Base-by-base conservation (phyloP, 1,140 invertebrate species). In the Megalopta genalis region DNA sequence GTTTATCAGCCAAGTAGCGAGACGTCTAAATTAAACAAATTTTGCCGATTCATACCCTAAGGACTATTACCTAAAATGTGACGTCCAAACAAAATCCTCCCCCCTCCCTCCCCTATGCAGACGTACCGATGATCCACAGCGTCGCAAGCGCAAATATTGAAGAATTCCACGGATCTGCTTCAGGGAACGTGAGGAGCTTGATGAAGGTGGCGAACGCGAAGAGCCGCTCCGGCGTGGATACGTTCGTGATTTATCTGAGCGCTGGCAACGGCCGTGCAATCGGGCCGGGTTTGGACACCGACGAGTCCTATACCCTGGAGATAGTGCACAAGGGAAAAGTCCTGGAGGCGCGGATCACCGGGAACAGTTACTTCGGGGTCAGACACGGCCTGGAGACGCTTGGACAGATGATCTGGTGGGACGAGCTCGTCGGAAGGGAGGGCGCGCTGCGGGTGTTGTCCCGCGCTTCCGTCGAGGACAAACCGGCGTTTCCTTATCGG, bases 371-470 rank as follows among this genome's bases (percentile, higher is more conserved):
- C 89, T 96, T 96, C 85, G 97, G 97, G 0, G 96, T 95, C 0
- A 94, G 97, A 1, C 96, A 97, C 82, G 97, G 95, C 0, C 91
- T 97, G 14, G 96, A 97, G 88, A 97, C 97, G 0, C 91, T 98
- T 0, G 94, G 94, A 9, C 97, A 97, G 87, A 90, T 98, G 57
- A 95, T 97, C 16, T 97, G 96, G 96, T 94, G 95, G 88, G 96
- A 96, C 79, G 95, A 96, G 32, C 94, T 94, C 46, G 93, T 94
- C 0, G 93, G 93, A 0, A 93, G 94, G n/a, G 93, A 95, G 16
- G 93, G 95, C 8, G 92, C 93, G 2, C 90, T 97, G 3, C 94
- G 94, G 74, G 94, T 94, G 18, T 74, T 94, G 1, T 86, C 94
- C 2, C 92, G 92, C 60, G 93, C 86, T 0, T 83, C 14, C 0